Evolutionary conservation across 2,113 vertebrate species (phyloP).

Genomic region (Eptatretus burgeri): DNA sequence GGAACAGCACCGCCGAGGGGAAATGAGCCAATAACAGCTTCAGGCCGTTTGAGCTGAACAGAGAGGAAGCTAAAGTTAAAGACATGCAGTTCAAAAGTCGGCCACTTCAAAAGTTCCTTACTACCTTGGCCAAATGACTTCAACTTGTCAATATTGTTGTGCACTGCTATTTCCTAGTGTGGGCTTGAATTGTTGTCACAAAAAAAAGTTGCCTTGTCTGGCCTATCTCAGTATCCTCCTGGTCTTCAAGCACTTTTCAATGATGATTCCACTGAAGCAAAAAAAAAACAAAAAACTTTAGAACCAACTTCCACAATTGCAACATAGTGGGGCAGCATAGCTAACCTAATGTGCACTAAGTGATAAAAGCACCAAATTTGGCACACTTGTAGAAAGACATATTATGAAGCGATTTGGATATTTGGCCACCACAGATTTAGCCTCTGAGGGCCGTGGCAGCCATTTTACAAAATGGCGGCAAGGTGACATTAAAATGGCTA

Average conservation of each 20-base stretch:
- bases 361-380: no score
- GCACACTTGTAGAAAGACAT: no score
- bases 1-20: not conserved
- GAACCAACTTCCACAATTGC: no score
- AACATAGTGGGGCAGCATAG: no score
- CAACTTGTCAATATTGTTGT: not conserved
- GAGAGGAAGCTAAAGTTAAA: not conserved
- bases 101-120: not conserved
- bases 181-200: not conserved
- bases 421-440: no score
- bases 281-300: no score
- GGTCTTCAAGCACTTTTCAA: not conserved
- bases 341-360: no score
- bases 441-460: no score
- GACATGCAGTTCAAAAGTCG: not conserved
- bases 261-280: not conserved
- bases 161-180: conserved; percentile 3
- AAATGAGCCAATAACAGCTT: conserved; percentile 5
- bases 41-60: not conserved
- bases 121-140: conserved; percentile 5
- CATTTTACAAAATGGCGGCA: no score
- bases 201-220: not conserved
- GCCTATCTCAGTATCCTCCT: not conserved
- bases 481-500: no score
- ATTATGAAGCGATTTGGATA: no score